Conservation (phyloP, 2,888 invertebrate species). For the Eupithecia centaureata region DNA sequence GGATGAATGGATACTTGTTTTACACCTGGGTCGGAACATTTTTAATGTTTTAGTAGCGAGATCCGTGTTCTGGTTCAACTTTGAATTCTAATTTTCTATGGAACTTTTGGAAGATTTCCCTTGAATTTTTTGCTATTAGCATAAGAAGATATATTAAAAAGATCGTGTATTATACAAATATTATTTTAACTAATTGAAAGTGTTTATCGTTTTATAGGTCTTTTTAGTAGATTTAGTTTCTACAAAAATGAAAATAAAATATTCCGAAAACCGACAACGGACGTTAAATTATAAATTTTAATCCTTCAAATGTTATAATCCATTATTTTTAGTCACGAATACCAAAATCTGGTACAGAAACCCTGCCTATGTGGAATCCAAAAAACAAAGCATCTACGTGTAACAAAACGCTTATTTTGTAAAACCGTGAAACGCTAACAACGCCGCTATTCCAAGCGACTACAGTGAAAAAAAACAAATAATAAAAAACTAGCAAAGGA, state of each 20-base stretch:
- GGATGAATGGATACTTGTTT: background rate
- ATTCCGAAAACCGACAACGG: no score
- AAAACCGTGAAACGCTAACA: conserved; percentile 59
- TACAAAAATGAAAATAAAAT: no score
- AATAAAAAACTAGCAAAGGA: conserved; percentile 65
- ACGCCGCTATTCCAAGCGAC: conserved; percentile 53
- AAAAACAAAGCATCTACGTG: conserved; percentile 33
- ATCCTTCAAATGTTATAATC: background rate
- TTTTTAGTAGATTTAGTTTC: no score
- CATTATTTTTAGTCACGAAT: background rate
- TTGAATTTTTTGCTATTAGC: background rate
- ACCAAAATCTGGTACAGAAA: background rate
- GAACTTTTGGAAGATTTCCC: background rate
- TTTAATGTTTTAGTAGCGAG: background rate
- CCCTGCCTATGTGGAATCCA: conserved; percentile 6
- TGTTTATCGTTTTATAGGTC: no score
- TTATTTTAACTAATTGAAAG: no score
- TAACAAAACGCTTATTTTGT: conserved; percentile 30
- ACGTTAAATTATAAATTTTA: background rate
- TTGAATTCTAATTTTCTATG: background rate
- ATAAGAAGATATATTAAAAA: background rate
- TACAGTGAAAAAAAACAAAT: conserved; percentile 68
- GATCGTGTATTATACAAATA: no score
- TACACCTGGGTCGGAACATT: conserved; percentile 8
- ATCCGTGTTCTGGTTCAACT: background rate